phyloP scores from a whole-genome alignment of 1,140 invertebrate genomes.

The Parasteatoda tepidariorum region DNA sequence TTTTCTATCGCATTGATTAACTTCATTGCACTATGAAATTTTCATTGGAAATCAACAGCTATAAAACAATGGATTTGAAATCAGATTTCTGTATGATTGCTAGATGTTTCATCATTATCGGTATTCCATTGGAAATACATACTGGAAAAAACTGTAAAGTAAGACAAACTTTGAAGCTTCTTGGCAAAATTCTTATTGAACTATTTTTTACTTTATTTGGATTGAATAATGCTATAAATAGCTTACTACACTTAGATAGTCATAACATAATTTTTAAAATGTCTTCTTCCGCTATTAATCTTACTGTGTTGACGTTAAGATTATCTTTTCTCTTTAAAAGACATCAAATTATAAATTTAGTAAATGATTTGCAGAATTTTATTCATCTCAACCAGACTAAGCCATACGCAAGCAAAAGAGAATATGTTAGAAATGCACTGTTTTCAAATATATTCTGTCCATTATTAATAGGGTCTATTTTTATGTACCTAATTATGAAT shows the following conservation, averaged over 20 bases:
- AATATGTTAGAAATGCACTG: not conserved
- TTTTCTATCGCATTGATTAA: too few species aligned
- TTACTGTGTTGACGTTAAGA: not conserved
- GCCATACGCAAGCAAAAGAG: not conserved
- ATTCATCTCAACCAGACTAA: not conserved
- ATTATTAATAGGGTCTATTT: not conserved
- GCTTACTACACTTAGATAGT: not conserved
- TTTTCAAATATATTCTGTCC: not conserved
- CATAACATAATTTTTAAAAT: not conserved
- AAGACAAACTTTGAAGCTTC: not conserved
- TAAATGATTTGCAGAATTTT: not conserved
- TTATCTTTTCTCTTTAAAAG: constrained; percentile 8
- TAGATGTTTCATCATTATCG: not conserved
- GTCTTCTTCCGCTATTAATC: not conserved
- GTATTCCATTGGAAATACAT: not conserved
- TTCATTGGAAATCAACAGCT: too few species aligned
- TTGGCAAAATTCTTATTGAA: not conserved
- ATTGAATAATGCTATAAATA: not conserved
- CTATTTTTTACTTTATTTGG: constrained; percentile 1
- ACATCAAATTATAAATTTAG: not conserved
- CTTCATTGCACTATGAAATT: too few species aligned
- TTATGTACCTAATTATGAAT: not conserved
- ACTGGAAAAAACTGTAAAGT: not conserved
- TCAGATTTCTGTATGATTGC: not conserved
- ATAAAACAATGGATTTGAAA: not conserved